Conservation (phyloP, 2,888 invertebrate genomes). For the Drosophila ustulata region DNA sequence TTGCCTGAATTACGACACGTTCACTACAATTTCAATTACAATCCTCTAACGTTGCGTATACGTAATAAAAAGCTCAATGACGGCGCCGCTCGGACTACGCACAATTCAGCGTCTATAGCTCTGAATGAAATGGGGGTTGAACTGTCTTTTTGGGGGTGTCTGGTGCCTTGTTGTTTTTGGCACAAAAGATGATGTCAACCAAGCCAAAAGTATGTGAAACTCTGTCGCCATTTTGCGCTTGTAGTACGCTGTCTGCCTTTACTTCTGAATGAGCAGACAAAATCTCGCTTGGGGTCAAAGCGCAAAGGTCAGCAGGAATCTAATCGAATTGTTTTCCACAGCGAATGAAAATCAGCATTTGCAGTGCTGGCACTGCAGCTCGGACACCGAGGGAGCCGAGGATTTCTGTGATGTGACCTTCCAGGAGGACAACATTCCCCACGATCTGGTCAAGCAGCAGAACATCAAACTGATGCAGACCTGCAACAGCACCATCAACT, state of each 20-base stretch:
- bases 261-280: conserved; percentile 1
- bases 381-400: conserved; percentile 82
- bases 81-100: conserved; percentile 62
- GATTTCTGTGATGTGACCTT: conserved; percentile 82
- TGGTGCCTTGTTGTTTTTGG: conserved; percentile 27
- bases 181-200: conserved; percentile 49
- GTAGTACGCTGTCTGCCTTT: neutral
- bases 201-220: neutral
- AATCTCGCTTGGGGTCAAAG: conserved; percentile 36
- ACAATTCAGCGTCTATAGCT: conserved; percentile 20
- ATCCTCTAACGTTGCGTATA: conserved; percentile 38
- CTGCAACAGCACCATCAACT: conserved; percentile 82
- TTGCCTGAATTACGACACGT: conserved; percentile 20
- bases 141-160: conserved; percentile 5
- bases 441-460: conserved; percentile 71
- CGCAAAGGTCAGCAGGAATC: conserved; percentile 44
- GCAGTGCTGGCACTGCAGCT: conserved; percentile 84
- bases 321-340: conserved; percentile 25
- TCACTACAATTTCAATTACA: conserved; percentile 19
- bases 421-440: conserved; percentile 80
- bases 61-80: conserved; percentile 52
- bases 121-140: conserved; percentile 24
- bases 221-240: conserved; percentile 5
- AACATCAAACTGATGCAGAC: conserved; percentile 77
- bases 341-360: conserved; percentile 58